Conservation (phyloP, 1,140 invertebrate genomes). For the Octopus sinensis region DNA sequence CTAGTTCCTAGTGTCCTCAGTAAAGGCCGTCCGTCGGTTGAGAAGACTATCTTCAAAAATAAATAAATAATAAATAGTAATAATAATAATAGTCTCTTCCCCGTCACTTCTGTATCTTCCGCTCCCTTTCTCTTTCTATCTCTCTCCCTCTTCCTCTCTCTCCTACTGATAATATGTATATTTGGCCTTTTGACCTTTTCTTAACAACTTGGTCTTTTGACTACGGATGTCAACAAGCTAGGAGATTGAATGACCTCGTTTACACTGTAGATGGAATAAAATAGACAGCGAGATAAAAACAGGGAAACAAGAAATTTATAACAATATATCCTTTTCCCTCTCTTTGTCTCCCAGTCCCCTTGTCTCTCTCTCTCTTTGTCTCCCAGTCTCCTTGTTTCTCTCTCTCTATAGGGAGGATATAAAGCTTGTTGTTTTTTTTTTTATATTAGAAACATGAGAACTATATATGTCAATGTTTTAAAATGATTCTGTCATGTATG, state of each 20-base stretch:
- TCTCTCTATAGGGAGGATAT: neutral
- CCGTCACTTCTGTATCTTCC: neutral
- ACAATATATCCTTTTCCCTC: neutral
- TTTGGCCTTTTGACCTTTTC: neutral
- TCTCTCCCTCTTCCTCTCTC: neutral
- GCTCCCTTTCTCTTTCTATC: neutral
- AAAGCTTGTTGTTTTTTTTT: neutral
- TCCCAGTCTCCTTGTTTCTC: neutral
- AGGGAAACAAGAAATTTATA: neutral
- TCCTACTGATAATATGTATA: neutral
- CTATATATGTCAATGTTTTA: no score
- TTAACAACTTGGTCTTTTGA: neutral
- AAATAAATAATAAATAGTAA: neutral
- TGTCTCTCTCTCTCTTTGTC: constrained; percentile 6
- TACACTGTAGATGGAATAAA: neutral
- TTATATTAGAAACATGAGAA: neutral
- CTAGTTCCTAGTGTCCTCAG: constrained; percentile 16
- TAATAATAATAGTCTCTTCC: neutral
- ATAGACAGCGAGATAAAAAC: neutral
- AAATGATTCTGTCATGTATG: no score
- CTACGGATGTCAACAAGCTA: neutral
- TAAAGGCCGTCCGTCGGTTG: neutral
- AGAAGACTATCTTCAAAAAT: neutral
- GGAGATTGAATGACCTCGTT: neutral
- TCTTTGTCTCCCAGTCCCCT: neutral